Evolutionary conservation across 2,113 vertebrate genomes (phyloP).

Genomic region (Lontra canadensis): DNA sequence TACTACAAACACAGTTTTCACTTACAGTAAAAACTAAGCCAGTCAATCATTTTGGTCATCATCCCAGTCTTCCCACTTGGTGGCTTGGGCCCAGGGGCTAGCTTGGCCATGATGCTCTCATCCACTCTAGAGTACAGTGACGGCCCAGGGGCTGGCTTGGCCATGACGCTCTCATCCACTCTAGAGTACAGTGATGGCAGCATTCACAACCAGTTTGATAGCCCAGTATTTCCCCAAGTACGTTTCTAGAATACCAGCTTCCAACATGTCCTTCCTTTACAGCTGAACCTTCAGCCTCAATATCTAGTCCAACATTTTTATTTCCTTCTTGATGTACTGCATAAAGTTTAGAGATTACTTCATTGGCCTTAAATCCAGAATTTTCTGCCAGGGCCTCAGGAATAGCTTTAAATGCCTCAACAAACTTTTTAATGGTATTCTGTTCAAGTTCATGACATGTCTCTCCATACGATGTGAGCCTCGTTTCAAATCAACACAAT

Average conservation of each 20-base stretch:
- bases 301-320: background rate
- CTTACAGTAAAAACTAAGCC: slow-evolving; percentile 42
- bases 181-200: slow-evolving; percentile 94
- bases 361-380: slow-evolving; percentile 95
- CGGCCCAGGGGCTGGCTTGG: slow-evolving; percentile 90
- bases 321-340: background rate
- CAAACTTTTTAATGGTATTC: slow-evolving; percentile 98
- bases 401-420: slow-evolving; percentile 94
- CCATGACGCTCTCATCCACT: slow-evolving; percentile 99
- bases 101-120: slow-evolving; percentile 99
- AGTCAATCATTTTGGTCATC: slow-evolving; percentile 94
- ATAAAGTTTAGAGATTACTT: slow-evolving; percentile 87
- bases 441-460: slow-evolving; percentile 96
- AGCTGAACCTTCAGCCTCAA: slow-evolving; percentile 92
- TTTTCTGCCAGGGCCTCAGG: slow-evolving; percentile 96
- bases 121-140: slow-evolving; percentile 91
- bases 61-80: slow-evolving; percentile 95
- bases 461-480: slow-evolving; percentile 74
- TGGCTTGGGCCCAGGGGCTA: slow-evolving; percentile 95
- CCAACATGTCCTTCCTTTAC: slow-evolving; percentile 96
- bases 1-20: background rate
- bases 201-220: slow-evolving; percentile 95
- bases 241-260: slow-evolving; percentile 91
- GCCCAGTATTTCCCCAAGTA: slow-evolving; percentile 96
- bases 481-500: background rate